Conservation (phyloP, 1,140 invertebrate species). For the Drosophila tani region DNA sequence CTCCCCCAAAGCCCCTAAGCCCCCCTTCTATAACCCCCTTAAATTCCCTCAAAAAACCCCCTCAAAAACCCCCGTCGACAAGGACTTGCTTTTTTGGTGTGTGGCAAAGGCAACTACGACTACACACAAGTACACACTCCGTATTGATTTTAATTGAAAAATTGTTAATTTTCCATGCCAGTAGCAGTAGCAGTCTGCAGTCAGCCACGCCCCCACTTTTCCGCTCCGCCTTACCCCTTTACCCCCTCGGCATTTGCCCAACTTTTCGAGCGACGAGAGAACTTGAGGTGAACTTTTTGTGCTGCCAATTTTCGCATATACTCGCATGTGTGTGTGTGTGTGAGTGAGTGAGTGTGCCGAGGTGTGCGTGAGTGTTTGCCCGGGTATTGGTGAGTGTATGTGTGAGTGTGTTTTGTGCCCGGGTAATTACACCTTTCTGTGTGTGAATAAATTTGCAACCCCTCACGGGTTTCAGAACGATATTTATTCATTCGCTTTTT, state of each 20-base stretch:
- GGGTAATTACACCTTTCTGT: constrained; percentile 77
- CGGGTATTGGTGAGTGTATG: constrained; percentile 26
- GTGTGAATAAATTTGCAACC: constrained; percentile 80
- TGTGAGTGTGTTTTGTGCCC: constrained; percentile 65
- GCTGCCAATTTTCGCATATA: constrained; percentile 63
- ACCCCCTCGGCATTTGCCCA: constrained; percentile 4
- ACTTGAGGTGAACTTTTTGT: constrained; percentile 73
- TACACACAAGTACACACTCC: constrained; percentile 59
- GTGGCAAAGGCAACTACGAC: constrained; percentile 47
- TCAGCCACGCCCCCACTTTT: constrained; percentile 45
- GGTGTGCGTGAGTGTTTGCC: constrained; percentile 23
- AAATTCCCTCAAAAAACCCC: constrained; percentile 8
- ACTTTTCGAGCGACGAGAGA: constrained; percentile 22
- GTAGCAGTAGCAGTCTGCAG: constrained; percentile 66
- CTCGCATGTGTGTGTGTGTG: constrained; percentile 12
- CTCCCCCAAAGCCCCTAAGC: not conserved
- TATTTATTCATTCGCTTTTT: constrained; percentile 30
- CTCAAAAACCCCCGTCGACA: not conserved
- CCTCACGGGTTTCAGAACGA: constrained; percentile 19
- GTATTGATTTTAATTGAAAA: constrained; percentile 84
- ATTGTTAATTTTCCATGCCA: constrained; percentile 84
- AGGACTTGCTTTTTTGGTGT: constrained; percentile 13
- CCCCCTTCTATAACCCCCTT: constrained; percentile 13
- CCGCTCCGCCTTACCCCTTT: constrained; percentile 3
- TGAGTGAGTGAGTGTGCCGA: not conserved